Conservation (phyloP, 2,113 vertebrate genomes). For the Thunnus maccoyii region DNA sequence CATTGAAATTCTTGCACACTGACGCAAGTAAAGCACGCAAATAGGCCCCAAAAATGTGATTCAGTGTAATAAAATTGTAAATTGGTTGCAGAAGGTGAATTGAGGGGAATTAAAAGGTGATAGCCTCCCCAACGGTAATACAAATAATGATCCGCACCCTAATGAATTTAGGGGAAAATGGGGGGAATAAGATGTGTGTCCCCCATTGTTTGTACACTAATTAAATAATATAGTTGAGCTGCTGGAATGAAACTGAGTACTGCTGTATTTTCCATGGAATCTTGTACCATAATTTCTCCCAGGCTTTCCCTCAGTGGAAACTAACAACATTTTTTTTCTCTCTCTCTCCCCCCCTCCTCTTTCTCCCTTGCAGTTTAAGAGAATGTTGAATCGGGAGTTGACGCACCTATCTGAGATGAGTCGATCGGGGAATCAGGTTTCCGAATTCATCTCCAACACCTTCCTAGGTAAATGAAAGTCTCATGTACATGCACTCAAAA, state of each 20-base stretch:
- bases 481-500: conserved; percentile 20
- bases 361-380: conserved; percentile 89
- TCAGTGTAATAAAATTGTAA: conserved; percentile 42
- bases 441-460: conserved; percentile 95
- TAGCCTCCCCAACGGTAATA: conserved; percentile 12
- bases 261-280: conserved; percentile 61
- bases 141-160: conserved; percentile 52
- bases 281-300: conserved; percentile 48
- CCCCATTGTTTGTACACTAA: conserved; percentile 31
- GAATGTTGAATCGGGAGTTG: conserved; percentile 97
- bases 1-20: conserved; percentile 50
- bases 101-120: conserved; percentile 33
- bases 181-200: conserved; percentile 12
- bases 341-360: conserved; percentile 15
- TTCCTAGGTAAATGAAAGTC: conserved; percentile 88
- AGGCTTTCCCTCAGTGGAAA: conserved; percentile 69
- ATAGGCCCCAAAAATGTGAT: conserved; percentile 33
- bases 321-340: conserved; percentile 57
- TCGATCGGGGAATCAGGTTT: conserved; percentile 96
- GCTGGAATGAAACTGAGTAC: conserved; percentile 27
- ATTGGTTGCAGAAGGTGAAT: conserved; percentile 51
- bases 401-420: conserved; percentile 96
- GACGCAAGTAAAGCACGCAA: conserved; percentile 23
- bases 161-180: conserved; percentile 52
- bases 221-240: conserved; percentile 40